phyloP scores from a whole-genome alignment of 2,888 invertebrate species.

The Ochropleura leucogaster region DNA sequence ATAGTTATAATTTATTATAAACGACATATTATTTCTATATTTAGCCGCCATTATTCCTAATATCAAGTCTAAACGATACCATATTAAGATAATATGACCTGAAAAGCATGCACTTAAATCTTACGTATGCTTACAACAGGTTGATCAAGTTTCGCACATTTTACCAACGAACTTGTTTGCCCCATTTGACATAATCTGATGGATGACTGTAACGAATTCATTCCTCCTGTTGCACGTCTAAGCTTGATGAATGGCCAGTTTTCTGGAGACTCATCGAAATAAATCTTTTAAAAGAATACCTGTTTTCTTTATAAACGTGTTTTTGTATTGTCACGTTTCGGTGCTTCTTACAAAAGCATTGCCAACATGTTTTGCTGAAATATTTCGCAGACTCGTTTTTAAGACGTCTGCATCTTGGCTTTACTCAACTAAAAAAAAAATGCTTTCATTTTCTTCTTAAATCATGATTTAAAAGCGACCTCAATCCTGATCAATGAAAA shows the following conservation, averaged over 20 bases:
- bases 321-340: slow-evolving; percentile 28
- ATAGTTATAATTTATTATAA: slow-evolving; percentile 56
- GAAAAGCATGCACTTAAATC: slow-evolving; percentile 53
- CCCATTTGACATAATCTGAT: slow-evolving; percentile 57
- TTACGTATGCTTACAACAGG: slow-evolving; percentile 55
- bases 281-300: slow-evolving; percentile 34
- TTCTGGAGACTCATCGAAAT: slow-evolving; percentile 47
- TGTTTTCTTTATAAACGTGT: slow-evolving; percentile 30
- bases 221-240: slow-evolving; percentile 46
- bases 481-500: slow-evolving; percentile 42
- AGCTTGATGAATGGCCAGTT: slow-evolving; percentile 44
- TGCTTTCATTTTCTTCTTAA: slow-evolving; percentile 55
- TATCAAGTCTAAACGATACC: slow-evolving; percentile 59
- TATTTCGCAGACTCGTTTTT: slow-evolving; percentile 39
- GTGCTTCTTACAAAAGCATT: slow-evolving; percentile 4
- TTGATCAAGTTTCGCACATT: slow-evolving; percentile 50
- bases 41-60: slow-evolving; percentile 49
- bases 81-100: slow-evolving; percentile 57
- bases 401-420: slow-evolving; percentile 4
- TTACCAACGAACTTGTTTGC: slow-evolving; percentile 43
- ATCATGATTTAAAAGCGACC: slow-evolving; percentile 39
- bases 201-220: slow-evolving; percentile 54
- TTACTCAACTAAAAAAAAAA: slow-evolving; percentile 4
- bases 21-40: slow-evolving; percentile 50
- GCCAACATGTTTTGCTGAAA: slow-evolving; percentile 30